Evolutionary conservation across 2,888 invertebrate genomes (phyloP).

Genomic region (Xylota sylvarum): DNA sequence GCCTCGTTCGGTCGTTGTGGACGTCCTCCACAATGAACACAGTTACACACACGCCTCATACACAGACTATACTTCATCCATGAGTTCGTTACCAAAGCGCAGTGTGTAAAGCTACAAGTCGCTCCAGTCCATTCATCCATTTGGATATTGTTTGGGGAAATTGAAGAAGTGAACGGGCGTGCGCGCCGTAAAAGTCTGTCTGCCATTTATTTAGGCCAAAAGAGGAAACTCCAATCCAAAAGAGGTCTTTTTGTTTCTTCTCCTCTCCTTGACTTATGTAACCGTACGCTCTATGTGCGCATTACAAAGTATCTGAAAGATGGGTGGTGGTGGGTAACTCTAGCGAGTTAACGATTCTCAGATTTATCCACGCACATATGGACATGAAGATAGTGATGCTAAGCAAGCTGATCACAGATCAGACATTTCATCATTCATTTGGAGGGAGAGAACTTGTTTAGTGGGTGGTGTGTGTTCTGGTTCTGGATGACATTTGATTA

Average conservation of each 20-base stretch:
- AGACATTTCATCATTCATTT: slow-evolving; percentile 20
- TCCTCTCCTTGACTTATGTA: slow-evolving; percentile 38
- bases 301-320: slow-evolving; percentile 30
- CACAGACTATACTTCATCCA: slow-evolving; percentile 7
- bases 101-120: not conserved
- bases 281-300: slow-evolving; percentile 6
- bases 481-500: slow-evolving; percentile 42
- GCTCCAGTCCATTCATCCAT: slow-evolving; percentile 43
- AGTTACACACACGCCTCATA: slow-evolving; percentile 26
- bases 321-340: slow-evolving; percentile 21
- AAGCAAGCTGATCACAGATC: not conserved
- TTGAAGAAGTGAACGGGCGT: slow-evolving; percentile 1
- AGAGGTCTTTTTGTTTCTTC: not conserved
- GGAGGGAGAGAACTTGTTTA: slow-evolving; percentile 17
- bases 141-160: slow-evolving; percentile 18
- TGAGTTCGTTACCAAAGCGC: not conserved
- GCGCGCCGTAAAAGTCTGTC: slow-evolving; percentile 31
- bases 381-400: not conserved
- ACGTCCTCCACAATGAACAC: slow-evolving; percentile 57
- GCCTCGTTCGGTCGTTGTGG: slow-evolving; percentile 23
- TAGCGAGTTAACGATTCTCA: not conserved
- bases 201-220: slow-evolving; percentile 63
- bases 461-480: slow-evolving; percentile 13
- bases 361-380: slow-evolving; percentile 41
- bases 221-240: slow-evolving; percentile 50